Percentiles rank a stretch among this genome's conserved stretches.
Conservation (phyloP, 2,888 invertebrate species). For the Bembecia ichneumoniformis region DNA sequence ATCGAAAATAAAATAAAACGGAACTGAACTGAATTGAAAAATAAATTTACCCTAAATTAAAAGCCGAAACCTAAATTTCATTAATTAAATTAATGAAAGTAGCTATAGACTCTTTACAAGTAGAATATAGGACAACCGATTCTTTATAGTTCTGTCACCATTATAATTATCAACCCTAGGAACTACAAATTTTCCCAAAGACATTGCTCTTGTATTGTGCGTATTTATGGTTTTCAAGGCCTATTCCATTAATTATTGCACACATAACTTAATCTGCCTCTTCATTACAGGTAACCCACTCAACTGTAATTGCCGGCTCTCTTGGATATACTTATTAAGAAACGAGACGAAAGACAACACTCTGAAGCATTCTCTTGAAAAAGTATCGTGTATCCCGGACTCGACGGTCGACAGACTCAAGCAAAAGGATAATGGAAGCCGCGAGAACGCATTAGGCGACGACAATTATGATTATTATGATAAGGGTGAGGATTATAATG, state of each 20-base stretch:
- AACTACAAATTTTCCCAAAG: too few relatives aligned
- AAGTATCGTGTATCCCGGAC: constrained; percentile 79
- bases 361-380: constrained; percentile 78
- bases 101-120: too few relatives aligned
- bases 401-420: constrained; percentile 34
- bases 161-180: too few relatives aligned
- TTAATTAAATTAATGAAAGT: too few relatives aligned
- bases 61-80: too few relatives aligned
- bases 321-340: constrained; percentile 83
- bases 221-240: too few relatives aligned
- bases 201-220: too few relatives aligned
- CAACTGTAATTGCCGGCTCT: constrained; percentile 86
- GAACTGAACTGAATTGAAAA: too few relatives aligned
- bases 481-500: constrained; percentile 45
- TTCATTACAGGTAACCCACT: constrained; percentile 82
- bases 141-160: too few relatives aligned
- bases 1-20: too few relatives aligned
- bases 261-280: constrained; percentile 9
- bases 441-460: constrained; percentile 38
- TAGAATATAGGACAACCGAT: too few relatives aligned
- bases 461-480: constrained; percentile 60
- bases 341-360: constrained; percentile 81
- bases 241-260: background rate
- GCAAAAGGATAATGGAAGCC: constrained; percentile 32
- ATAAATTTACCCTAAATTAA: too few relatives aligned